Conservation (phyloP, 2,113 vertebrate genomes). For the Misgurnus mizolepis region DNA sequence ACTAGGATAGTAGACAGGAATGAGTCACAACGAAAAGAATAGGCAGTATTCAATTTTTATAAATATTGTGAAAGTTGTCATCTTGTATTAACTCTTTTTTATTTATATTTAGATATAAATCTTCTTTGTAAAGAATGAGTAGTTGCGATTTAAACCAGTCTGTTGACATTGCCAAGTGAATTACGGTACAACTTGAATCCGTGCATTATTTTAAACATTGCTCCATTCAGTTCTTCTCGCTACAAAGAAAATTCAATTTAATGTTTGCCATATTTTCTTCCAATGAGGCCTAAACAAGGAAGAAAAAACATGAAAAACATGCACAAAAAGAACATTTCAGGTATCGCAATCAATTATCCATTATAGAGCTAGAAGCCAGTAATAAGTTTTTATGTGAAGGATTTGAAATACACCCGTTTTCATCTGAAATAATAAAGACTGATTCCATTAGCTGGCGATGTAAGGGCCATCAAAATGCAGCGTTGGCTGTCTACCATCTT, state of each 20-base stretch:
- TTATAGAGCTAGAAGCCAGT: conserved; percentile 30
- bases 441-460: conserved; percentile 11
- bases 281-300: conserved; percentile 14
- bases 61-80: conserved; percentile 44
- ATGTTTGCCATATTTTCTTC: conserved; percentile 35
- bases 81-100: conserved; percentile 32
- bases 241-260: conserved; percentile 2
- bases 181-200: conserved; percentile 21
- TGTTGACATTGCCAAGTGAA: conserved; percentile 36
- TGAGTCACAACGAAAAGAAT: neutral
- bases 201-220: conserved; percentile 16
- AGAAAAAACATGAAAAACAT: neutral
- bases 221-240: neutral
- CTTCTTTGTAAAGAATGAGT: conserved; percentile 32
- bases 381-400: conserved; percentile 29
- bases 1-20: conserved; percentile 7
- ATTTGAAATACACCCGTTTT: conserved; percentile 33
- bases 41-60: conserved; percentile 32
- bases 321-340: conserved; percentile 22
- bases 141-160: conserved; percentile 49
- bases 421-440: conserved; percentile 40
- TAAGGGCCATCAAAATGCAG: neutral
- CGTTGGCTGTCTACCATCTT: neutral
- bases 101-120: conserved; percentile 28
- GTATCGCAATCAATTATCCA: conserved; percentile 34